Percentiles rank a stretch among this genome's conserved stretches.
These are phyloP conservation scores for Monomorium pharaonis DNA, from an alignment of 1,140 invertebrate species.

Conservation along the genomic window DNA sequence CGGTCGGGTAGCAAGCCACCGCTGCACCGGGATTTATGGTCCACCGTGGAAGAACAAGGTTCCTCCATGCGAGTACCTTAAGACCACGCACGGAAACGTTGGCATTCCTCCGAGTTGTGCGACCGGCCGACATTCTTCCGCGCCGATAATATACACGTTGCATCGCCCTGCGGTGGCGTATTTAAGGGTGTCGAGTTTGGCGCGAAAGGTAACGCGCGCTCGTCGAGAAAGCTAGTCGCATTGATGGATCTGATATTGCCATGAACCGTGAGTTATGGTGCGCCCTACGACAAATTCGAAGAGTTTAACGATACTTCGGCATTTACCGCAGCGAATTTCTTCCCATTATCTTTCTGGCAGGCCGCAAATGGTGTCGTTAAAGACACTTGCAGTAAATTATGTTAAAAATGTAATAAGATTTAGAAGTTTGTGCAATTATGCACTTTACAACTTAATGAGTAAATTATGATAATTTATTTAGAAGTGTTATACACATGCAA, in stretches of 20 bases:
- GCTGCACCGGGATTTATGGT: slow-evolving; percentile 74
- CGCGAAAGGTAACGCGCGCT: not conserved
- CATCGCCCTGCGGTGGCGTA: slow-evolving; percentile 24
- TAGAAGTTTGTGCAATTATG: not conserved
- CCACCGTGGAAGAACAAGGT: slow-evolving; percentile 67
- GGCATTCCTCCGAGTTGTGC: slow-evolving; percentile 9
- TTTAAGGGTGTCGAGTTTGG: slow-evolving; percentile 59
- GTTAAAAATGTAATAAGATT: not conserved
- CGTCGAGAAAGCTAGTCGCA: not conserved
- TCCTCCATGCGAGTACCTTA: slow-evolving; percentile 48
- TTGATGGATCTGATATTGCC: not conserved
- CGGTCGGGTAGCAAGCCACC: slow-evolving; percentile 53
- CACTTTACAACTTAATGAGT: not conserved
- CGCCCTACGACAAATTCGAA: not conserved
- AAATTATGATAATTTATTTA: not conserved
- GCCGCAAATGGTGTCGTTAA: not conserved
- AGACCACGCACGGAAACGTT: slow-evolving; percentile 34
- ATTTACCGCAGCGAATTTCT: not conserved
- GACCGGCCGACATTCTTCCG: slow-evolving; percentile 21
- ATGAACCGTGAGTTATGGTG: not conserved
- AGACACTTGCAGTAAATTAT: not conserved
- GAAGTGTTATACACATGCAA: not conserved
- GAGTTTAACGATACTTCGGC: not conserved
- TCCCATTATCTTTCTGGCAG: not conserved
- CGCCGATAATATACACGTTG: slow-evolving; percentile 61